Base-by-base conservation (phyloP, 2,797 vertebrate genomes). In the Siniperca scherzeri region DNA sequence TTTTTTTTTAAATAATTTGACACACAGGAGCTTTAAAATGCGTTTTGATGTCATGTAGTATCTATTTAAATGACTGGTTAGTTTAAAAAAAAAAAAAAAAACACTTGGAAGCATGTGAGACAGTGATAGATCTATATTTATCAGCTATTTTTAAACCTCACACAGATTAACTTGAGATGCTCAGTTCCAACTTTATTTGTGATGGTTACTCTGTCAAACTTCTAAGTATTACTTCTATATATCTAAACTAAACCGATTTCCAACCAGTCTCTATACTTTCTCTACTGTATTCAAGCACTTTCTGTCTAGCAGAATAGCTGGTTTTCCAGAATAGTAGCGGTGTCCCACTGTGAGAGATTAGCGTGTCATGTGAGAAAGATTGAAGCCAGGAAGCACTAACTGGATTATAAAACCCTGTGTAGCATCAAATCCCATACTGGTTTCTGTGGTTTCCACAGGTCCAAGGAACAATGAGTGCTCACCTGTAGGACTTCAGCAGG, bases 401-500 rank as follows among this genome's bases (percentile, higher is more conserved):
- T 77, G 78, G 87, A 90, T 90, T 90, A 86, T 2, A 17, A 56
- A 66, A 50, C 48, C 30, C 22, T 13, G 52, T 19, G 67, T 27
- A 50, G 30, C 33, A 64, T 68, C 38, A 46, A 71, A 71, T 73
- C 48, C 33, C 52, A 56, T 3, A 27, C 78, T 71, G 73, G 72
- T 82, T 86, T 81, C 30, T 70, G 84, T 87, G 70, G 72, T 56
- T 25, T 22, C 30, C 5, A 69, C 36, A 27, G 25, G 44, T 72
- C 40, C 14, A 13, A 25, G 13, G 1, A 71, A 38, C 33, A 53
- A 19, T 0, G 25, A 42, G 25, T 21, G 88, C 94, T 94, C 85
- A 97, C 96, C 92, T 96, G 96, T 70, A 96, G 94, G 83, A 97
- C 93, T 88, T 96, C 95, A 50, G 96, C 95, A 74, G 96, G 91